Evolutionary conservation across 2,888 invertebrate genomes (phyloP), one percentile per base, ranked within the genome.

Genomic region (Agapetus fuscipes): DNA sequence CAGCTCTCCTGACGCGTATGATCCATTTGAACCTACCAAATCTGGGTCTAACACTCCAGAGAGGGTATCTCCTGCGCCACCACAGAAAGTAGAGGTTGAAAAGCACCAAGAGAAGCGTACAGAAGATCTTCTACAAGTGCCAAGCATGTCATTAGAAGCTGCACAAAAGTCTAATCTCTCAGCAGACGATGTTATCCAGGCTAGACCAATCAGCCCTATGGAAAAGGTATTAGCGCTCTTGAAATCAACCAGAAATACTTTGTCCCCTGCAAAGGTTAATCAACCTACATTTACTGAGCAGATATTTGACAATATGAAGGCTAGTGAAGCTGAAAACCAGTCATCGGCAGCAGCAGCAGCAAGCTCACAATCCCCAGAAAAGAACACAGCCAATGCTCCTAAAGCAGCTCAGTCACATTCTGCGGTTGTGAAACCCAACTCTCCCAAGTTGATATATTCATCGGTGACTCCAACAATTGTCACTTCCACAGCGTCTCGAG

Each of bases 1-100:
- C 1, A 78, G 78, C 45, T 79, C 84, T 10, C 85, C 85, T 1
- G 86, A 87, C 60, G 87, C 80, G 3, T 90, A 90, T 61, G 89
- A 90, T 76, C 90, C 90, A 2, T 90, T 88, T 61, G 89, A 90
- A 61, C 90, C 90, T 1, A 89, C 90, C 6, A 85, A 86, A 58
- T 87, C 88, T 1, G 65, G 81, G 13, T 80, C 81, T 10, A 76
- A 74, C 1, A 76, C 78, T 1, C 77, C 76, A 0, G 64, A 71
- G 51, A 58, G 62, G 46, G 37, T 50, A 35, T 42, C 50, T 32
- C 47, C 49, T 47, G 41, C 51, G 33, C 41, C 51, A 28, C 46
- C 53, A 17, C 37, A 45, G 17, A n/a, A n/a, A n/a, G 39, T 40
- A 4, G 49, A 49, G 36, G 37, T 31, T 36, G 43, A 49, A 11